Base-by-base conservation (phyloP, 2,797 vertebrate species). In the Rhinella marina region DNA sequence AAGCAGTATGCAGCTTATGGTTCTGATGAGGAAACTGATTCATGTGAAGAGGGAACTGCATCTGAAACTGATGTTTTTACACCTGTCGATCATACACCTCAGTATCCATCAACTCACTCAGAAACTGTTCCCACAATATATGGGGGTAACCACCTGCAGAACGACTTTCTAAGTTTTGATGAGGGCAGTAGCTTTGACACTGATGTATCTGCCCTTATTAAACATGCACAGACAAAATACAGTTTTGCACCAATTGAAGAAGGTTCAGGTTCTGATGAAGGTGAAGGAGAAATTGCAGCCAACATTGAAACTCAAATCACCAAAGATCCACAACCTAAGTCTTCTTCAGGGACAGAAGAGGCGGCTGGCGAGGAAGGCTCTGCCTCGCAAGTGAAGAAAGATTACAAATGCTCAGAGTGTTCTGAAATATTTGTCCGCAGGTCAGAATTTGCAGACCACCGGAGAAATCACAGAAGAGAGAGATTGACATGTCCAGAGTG, bases 141-240 rank as follows among this genome's bases (percentile, higher is more conserved):
- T 13, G 54, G n/a, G 23, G 64, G 17, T 5, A 76, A 48, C 29
- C 64, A n/a, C 0, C 54, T 57, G 17, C 82, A 57, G 12, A 23
- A 61, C 2, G 70, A 76, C 32, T 84, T 84, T 16, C 41, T 84
- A 0, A 14, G 32, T 6, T 84, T 84, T 19, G 82, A 76, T 7
- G 82, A 84, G 14, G 68, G 54, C n/a, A 84, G 70, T 48, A 84
- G 72, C 54, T 61, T 84, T 41, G 82, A 84, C 29, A 84, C 82
- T 0, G 82, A 84, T 3, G 82, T 84, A 10, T 59, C 27, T 25
- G 82, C 82, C 13, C 82, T 84, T 9, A 84, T 84, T n/a, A 84
- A 84, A 84, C 82, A 84, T 4, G 82, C 82, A 1, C 82, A 84
- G 4, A 84, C 82, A 1, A 84, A 84, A 52, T 84, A 75, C 52